Evolutionary conservation across 2,797 vertebrate genomes (phyloP).

Genomic region (Acrocephalus scirpaceus): DNA sequence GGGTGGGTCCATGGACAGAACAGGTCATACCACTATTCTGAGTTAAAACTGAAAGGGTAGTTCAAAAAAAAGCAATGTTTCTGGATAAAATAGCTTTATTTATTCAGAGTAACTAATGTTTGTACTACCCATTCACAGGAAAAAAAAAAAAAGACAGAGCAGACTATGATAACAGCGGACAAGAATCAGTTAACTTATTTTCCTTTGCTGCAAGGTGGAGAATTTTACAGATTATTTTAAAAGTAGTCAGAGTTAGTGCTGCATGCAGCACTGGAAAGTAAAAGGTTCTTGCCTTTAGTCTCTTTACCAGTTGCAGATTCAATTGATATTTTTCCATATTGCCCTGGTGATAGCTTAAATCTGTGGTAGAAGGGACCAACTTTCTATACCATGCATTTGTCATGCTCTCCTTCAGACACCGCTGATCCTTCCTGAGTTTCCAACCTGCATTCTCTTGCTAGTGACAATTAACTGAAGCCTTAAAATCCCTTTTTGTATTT

Average conservation of each 20-base stretch:
- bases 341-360: not conserved
- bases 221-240: not conserved
- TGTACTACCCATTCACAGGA: not conserved
- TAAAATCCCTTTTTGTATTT: not conserved
- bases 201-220: not conserved
- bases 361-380: rapidly evolving
- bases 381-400: not conserved
- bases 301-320: not conserved
- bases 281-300: not conserved
- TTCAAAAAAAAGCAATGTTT: not conserved
- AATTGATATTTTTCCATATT: not conserved
- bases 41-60: not conserved
- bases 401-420: not conserved
- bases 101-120: not conserved
- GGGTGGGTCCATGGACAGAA: not conserved
- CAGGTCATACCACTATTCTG: not conserved
- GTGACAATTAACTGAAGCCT: not conserved
- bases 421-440: not conserved
- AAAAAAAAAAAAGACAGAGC: not conserved
- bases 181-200: not conserved
- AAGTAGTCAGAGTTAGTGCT: not conserved
- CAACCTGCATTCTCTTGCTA: not conserved
- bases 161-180: not conserved
- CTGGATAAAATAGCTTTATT: not conserved
- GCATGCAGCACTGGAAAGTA: not conserved